These are phyloP conservation scores for Pluvialis apricaria DNA, from an alignment of 2,113 vertebrate species.

Conservation along the genomic window DNA sequence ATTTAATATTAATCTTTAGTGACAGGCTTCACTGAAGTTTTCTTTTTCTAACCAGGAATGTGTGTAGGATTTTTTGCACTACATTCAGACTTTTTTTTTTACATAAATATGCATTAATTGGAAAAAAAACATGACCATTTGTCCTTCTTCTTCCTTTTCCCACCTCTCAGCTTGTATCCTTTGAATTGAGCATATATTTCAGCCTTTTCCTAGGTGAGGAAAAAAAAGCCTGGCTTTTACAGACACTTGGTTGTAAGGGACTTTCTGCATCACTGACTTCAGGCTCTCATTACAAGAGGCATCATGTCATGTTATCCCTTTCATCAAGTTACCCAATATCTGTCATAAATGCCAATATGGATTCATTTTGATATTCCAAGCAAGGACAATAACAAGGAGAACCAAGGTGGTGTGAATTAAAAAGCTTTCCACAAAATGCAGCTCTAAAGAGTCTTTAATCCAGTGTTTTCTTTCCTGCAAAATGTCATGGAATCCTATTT, in stretches of 20 bases:
- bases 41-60: not conserved
- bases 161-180: not conserved
- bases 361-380: not conserved
- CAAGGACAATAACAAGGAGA: not conserved
- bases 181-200: not conserved
- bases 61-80: not conserved
- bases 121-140: not conserved
- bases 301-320: accelerated
- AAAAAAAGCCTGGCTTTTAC: not conserved
- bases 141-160: not conserved
- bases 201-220: not conserved
- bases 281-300: not conserved
- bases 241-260: not conserved
- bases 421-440: not conserved
- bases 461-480: not conserved
- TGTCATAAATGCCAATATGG: not conserved
- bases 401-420: not conserved
- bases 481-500: not conserved
- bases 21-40: not conserved
- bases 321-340: not conserved
- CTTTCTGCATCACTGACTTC: not conserved
- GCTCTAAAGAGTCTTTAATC: not conserved
- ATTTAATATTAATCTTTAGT: not conserved
- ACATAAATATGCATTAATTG: not conserved
- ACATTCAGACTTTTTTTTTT: not conserved